Evolutionary conservation across 1,140 invertebrate genomes (phyloP), one percentile per base, ranked within the genome.

Genomic region (Pentalonia nigronervosa): DNA sequence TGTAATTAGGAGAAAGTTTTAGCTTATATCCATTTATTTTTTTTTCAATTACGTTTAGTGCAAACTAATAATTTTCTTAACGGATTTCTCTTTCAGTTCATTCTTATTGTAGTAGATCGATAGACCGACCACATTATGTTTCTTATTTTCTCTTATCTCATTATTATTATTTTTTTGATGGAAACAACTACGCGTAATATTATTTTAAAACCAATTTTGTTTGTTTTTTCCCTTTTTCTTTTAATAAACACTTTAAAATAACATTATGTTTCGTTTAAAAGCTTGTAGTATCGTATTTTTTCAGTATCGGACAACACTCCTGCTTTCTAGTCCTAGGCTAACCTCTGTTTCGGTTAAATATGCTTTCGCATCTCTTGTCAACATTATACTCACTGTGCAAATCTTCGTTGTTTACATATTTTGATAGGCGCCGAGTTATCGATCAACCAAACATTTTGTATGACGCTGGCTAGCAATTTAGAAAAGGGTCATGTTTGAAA

Each of bases 391-490:
- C 34, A 36, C 34, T 81, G 76, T 36, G 34, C 7, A 81, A 81
- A 81, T 81, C n/a, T 81, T 81, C 36, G 6, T 36, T 81, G 76
- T 81, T 81, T 81, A 81, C n/a, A 81, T 81, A 81, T 81, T 81
- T 81, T 36, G n/a, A 36, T 81, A 81, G n/a, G 76, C 34, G 76
- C 76, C 34, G 20, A 36, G 20, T 81, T 81, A 36, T 81, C 76
- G 76, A 81, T 1, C 7, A 34, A 81, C 17, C 7, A 30, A 36
- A 36, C 21, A 81, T 81, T 34, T 6, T 36, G 20, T 36, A 20
- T 36, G 36, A 21, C 20, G 20, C 7, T 21, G 20, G 76, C 34
- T 34, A 21, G 7, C 34, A 21, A 81, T 81, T 21, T 81, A 36
- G 34, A 81, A 36, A 81, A 36, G 76, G 76, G 76, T 81, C 76